Evolutionary conservation across 92 coral and sea anemone species (phyloP).

Genomic region (Zoanthus solanderi): DNA sequence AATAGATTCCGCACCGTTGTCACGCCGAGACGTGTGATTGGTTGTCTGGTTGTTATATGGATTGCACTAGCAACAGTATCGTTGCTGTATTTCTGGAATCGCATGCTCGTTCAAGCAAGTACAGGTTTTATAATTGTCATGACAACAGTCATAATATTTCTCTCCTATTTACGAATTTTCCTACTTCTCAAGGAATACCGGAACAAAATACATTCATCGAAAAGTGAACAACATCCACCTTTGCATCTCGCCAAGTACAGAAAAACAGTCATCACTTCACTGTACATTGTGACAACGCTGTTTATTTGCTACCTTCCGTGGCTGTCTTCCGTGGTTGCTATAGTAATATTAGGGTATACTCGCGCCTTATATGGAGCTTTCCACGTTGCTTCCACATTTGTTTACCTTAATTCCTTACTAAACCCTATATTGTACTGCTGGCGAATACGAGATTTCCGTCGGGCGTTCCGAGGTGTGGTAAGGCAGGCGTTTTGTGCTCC

Average conservation of each 20-base stretch:
- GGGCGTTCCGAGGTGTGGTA: slow-evolving; percentile 11
- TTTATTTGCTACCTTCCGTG: slow-evolving; percentile 37
- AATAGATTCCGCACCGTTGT: slow-evolving; percentile 28
- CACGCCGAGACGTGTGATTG: slow-evolving; percentile 33
- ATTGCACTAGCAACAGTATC: slow-evolving; percentile 23
- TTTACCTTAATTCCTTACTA: slow-evolving; percentile 33
- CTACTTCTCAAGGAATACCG: not conserved
- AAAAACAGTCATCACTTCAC: slow-evolving; percentile 36
- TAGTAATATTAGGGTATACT: slow-evolving; percentile 20
- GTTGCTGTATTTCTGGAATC: slow-evolving; percentile 30
- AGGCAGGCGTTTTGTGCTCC: not conserved
- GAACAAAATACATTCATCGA: slow-evolving; percentile 2
- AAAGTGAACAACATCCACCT: not conserved
- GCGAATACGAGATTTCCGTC: slow-evolving; percentile 39
- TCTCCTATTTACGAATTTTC: slow-evolving; percentile 31
- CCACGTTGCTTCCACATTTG: slow-evolving; percentile 30
- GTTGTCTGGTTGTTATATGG: slow-evolving; percentile 34
- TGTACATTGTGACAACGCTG: slow-evolving; percentile 28
- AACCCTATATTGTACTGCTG: slow-evolving; percentile 38
- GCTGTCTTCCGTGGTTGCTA: slow-evolving; percentile 32
- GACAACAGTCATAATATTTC: not conserved
- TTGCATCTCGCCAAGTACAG: slow-evolving; percentile 9
- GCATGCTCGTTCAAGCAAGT: not conserved
- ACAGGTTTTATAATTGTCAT: slow-evolving; percentile 22
- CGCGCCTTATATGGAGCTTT: slow-evolving; percentile 21